Base-by-base conservation (phyloP, 1,140 invertebrate species). In the Latrodectus geometricus region DNA sequence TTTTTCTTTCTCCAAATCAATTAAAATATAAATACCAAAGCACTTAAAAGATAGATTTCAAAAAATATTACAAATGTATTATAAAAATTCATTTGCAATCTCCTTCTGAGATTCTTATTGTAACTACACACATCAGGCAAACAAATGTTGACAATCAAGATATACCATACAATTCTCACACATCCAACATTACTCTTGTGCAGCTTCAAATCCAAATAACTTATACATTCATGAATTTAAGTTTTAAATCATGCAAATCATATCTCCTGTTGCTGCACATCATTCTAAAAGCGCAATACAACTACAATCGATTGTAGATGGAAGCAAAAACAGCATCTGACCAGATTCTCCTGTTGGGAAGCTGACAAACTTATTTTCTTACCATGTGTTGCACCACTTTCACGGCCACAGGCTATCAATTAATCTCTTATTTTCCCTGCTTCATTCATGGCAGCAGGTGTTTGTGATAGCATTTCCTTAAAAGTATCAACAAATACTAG, bases 111-210 rank as follows among this genome's bases (percentile, higher is more conserved):
- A 77, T 85, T 85, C 83, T 76, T 69, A 77, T 75, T 49, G 52
- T 68, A 77, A 85, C 83, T 85, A 85, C 83, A 85, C 52, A 49
- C 21, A 78, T 15, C n/a, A 84, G 81, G 50, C 73, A 76, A 84
- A 70, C 56, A 48, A 77, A 48, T 70, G n/a, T 72, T 73, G 48
- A 81, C 61, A 85, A 76, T 85, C 74, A 85, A 72, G 74, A 85
- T 56, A 73, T 49, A 56, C 50, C 79, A 80, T 80, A 82, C 79
- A 82, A 73, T 72, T 61, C 69, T 68, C 54, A 84, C 76, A 72
- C 48, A 75, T 48, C 35, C 35, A 35, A 35, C 35, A 35, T 35
- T 35, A 35, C 35, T 35, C 35, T 35, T 35, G 35, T 5, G 5
- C 35, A 73, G 68, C 68, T 69, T 11, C 14, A n/a, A 8, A 69